These are phyloP conservation scores for Eupithecia abbreviata DNA, from an alignment of 2,888 invertebrate genomes.

Conservation along the genomic window DNA sequence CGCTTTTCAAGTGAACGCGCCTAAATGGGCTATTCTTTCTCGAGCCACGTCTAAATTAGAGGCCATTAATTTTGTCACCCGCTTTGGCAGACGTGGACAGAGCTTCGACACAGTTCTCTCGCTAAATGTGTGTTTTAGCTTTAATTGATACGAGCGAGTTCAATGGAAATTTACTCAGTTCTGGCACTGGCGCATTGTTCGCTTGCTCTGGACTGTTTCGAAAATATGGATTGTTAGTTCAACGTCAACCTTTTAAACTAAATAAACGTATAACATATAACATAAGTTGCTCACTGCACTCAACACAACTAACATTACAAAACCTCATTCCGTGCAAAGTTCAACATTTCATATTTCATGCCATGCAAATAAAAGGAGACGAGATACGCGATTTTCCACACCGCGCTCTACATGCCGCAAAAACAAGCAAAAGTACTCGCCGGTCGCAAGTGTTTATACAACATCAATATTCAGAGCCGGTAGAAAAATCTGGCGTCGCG, in stretches of 20 bases:
- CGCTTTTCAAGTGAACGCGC: slow-evolving; percentile 22
- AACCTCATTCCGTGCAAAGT: slow-evolving; percentile 28
- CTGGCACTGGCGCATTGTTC: slow-evolving; percentile 13
- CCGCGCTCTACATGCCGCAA: slow-evolving; percentile 49
- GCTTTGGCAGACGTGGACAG: slow-evolving; percentile 45
- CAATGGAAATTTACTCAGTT: slow-evolving; percentile 22
- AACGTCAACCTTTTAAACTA: slow-evolving; percentile 1
- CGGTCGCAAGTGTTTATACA: slow-evolving; percentile 57
- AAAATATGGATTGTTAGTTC: not conserved
- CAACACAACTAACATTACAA: slow-evolving; percentile 16
- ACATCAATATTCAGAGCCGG: slow-evolving; percentile 73
- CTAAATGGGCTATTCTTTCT: slow-evolving; percentile 51
- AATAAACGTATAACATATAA: not conserved
- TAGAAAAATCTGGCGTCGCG: slow-evolving; percentile 65
- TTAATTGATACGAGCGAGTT: slow-evolving; percentile 35
- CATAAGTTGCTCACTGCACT: slow-evolving; percentile 11
- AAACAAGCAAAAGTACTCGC: slow-evolving; percentile 48
- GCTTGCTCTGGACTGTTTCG: not conserved
- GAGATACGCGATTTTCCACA: slow-evolving; percentile 45
- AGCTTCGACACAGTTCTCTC: slow-evolving; percentile 44
- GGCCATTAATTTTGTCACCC: slow-evolving; percentile 59
- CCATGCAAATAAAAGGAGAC: slow-evolving; percentile 36
- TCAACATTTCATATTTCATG: slow-evolving; percentile 36
- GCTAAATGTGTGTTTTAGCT: slow-evolving; percentile 36
- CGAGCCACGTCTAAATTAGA: slow-evolving; percentile 59